Evolutionary conservation across 1,140 invertebrate genomes (phyloP).

Genomic region (Macrocentrus cingulum): DNA sequence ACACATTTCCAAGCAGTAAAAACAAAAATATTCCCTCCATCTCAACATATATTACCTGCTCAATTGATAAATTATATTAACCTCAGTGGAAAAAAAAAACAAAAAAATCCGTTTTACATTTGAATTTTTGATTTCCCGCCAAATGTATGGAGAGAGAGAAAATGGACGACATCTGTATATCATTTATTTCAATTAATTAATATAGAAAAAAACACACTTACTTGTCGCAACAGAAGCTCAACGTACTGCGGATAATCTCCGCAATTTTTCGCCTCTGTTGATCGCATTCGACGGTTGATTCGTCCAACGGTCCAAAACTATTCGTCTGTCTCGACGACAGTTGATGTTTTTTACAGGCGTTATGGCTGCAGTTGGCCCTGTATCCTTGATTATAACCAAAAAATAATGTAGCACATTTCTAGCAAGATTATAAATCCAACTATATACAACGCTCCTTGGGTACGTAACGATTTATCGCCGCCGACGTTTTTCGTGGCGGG

Average conservation of each 20-base stretch:
- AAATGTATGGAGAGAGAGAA: too few species aligned
- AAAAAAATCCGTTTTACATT: too few species aligned
- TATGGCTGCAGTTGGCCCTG: not conserved
- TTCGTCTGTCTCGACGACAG: not conserved
- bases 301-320: constrained; percentile 18
- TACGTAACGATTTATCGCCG: constrained; percentile 26
- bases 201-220: constrained; percentile 25
- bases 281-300: constrained; percentile 30
- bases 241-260: constrained; percentile 31
- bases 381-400: too few species aligned
- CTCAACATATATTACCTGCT: too few species aligned
- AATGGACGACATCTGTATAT: not conserved
- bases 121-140: too few species aligned
- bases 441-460: not conserved
- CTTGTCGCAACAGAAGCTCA: constrained; percentile 29
- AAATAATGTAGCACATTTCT: not conserved
- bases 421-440: not conserved
- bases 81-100: too few species aligned
- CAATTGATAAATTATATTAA: too few species aligned
- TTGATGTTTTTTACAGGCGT: not conserved
- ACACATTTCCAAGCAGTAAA: too few species aligned
- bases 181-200: not conserved
- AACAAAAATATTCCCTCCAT: too few species aligned
- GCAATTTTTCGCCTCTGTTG: constrained; percentile 29
- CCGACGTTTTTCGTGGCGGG: constrained; percentile 5